Evolutionary conservation across 1,140 invertebrate species (phyloP).

Genomic region (Drosophila tsacasi): DNA sequence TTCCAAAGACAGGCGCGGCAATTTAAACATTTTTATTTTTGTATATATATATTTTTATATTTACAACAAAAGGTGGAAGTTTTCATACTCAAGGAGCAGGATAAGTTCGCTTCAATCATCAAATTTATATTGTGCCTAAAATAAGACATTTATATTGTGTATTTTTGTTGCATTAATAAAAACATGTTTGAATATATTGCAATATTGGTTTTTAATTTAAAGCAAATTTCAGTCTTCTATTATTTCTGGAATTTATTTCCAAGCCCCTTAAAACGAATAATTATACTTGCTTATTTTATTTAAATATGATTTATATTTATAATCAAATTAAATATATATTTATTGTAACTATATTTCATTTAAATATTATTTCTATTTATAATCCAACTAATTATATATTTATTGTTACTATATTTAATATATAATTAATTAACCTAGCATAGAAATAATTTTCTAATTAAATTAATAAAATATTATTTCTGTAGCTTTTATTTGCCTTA

Average conservation of each 20-base stretch:
- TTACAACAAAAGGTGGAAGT: slow-evolving; percentile 67
- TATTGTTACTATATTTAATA: neutral
- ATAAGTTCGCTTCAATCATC: neutral
- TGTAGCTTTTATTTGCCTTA: neutral
- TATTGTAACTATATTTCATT: too few relatives aligned
- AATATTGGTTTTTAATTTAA: neutral
- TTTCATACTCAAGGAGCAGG: slow-evolving; percentile 43
- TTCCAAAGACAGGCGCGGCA: slow-evolving; percentile 11
- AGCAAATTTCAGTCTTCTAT: neutral
- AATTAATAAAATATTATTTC: neutral
- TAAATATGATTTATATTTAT: neutral
- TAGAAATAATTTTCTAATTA: neutral
- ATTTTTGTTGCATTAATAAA: neutral
- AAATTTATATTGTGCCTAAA: neutral
- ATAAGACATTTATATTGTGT: neutral
- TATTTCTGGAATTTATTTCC: neutral
- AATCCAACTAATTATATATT: too few relatives aligned
- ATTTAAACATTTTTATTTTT: slow-evolving; percentile 47
- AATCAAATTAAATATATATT: too few relatives aligned
- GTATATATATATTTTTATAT: slow-evolving; percentile 20
- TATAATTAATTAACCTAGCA: neutral
- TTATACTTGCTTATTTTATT: neutral
- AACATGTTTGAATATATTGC: neutral
- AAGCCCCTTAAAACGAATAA: neutral
- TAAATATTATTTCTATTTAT: neutral